Conservation (phyloP, 1,140 invertebrate species). For the Dreissena rostriformis region DNA sequence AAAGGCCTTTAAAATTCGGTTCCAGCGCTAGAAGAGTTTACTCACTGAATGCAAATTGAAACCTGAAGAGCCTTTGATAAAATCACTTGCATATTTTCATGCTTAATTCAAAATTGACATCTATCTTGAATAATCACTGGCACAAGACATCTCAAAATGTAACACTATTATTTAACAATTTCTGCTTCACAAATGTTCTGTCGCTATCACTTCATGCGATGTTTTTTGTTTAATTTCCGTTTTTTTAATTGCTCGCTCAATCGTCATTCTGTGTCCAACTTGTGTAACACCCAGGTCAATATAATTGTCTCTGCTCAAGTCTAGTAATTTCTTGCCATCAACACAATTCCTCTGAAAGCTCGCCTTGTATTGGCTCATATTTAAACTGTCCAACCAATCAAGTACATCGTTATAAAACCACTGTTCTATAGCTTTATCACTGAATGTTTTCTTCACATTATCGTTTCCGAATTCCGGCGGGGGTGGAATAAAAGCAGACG, state of each 20-base stretch:
- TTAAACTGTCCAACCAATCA: constrained; percentile 79
- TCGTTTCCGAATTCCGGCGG: constrained; percentile 65
- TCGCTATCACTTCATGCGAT: constrained; percentile 33
- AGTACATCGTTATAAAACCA: constrained; percentile 79
- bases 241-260: constrained; percentile 80
- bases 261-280: constrained; percentile 79
- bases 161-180: too few relatives aligned
- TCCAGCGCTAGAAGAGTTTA: too few relatives aligned
- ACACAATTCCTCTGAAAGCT: constrained; percentile 77
- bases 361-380: constrained; percentile 75
- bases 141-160: too few relatives aligned
- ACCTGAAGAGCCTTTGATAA: too few relatives aligned
- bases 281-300: constrained; percentile 78
- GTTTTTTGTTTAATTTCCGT: constrained; percentile 51
- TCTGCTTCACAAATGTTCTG: constrained; percentile 37
- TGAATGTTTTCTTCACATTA: constrained; percentile 63
- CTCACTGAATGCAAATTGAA: too few relatives aligned
- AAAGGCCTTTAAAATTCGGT: too few relatives aligned
- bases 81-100: too few relatives aligned
- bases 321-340: constrained; percentile 75
- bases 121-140: too few relatives aligned
- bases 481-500: constrained; percentile 67
- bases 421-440: constrained; percentile 67
- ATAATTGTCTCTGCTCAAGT: constrained; percentile 77
- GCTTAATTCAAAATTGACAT: too few relatives aligned